Percentiles rank a stretch among this genome's conserved stretches.
phyloP scores from a whole-genome alignment of 1,140 invertebrate genomes.

The Heliconius nattereri region DNA sequence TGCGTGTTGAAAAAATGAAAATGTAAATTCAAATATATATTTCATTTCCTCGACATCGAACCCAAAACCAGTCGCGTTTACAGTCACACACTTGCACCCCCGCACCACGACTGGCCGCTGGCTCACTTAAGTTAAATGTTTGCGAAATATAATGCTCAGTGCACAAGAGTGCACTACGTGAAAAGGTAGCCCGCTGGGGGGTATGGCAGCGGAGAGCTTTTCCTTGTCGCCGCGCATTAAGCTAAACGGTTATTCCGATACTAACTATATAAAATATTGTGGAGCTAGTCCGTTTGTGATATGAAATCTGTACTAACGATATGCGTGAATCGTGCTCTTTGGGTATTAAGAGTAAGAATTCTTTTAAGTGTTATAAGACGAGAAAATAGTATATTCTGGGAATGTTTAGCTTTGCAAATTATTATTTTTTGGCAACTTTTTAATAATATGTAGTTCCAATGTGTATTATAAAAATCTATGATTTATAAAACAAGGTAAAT shows the following conservation, averaged over 20 bases:
- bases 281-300: slow-evolving; percentile 40
- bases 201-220: slow-evolving; percentile 65
- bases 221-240: slow-evolving; percentile 74
- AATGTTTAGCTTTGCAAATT: neutral
- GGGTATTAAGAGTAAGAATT: neutral
- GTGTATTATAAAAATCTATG: too few species aligned
- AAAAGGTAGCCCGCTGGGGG: slow-evolving; percentile 48
- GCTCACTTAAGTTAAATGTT: slow-evolving; percentile 23
- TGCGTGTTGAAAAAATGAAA: too few species aligned
- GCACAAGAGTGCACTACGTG: slow-evolving; percentile 51
- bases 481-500: too few species aligned
- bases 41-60: too few species aligned
- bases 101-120: too few species aligned
- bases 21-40: too few species aligned
- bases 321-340: neutral
- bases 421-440: neutral
- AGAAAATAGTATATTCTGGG: neutral
- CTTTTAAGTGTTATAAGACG: neutral
- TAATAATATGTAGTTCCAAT: too few species aligned
- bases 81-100: too few species aligned
- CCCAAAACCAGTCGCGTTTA: too few species aligned
- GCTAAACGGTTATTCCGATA: slow-evolving; percentile 76
- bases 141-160: slow-evolving; percentile 37
- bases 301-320: neutral
- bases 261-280: slow-evolving; percentile 57